phyloP scores from a whole-genome alignment of 2,797 vertebrate species.

The Etheostoma nigrum region DNA sequence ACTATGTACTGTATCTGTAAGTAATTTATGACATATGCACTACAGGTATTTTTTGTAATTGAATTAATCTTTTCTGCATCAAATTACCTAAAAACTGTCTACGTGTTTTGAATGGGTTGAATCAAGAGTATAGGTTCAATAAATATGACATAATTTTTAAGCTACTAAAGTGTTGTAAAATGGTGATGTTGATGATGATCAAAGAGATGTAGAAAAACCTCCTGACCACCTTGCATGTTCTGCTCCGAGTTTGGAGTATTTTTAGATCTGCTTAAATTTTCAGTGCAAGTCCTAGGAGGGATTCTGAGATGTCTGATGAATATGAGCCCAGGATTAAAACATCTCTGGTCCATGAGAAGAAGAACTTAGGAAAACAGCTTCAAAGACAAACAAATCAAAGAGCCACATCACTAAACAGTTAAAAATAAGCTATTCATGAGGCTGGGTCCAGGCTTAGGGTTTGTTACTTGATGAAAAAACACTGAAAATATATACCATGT shows the following conservation, averaged over 20 bases:
- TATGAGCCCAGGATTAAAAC: constrained; percentile 59
- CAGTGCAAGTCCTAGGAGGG: constrained; percentile 32
- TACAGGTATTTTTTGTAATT: neutral
- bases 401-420: constrained; percentile 41
- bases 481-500: constrained; percentile 17
- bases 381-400: constrained; percentile 60
- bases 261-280: constrained; percentile 49
- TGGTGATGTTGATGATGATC: constrained; percentile 1
- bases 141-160: neutral
- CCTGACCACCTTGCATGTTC: constrained; percentile 14
- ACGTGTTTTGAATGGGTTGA: neutral
- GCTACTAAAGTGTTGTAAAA: neutral
- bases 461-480: constrained; percentile 31
- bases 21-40: neutral
- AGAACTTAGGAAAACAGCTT: constrained; percentile 57
- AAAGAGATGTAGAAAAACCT: constrained; percentile 36
- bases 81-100: neutral
- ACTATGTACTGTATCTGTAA: neutral
- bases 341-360: constrained; percentile 45
- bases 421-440: constrained; percentile 45
- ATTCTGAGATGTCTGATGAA: constrained; percentile 52
- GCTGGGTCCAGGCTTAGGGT: constrained; percentile 16
- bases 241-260: constrained; percentile 37
- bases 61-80: neutral
- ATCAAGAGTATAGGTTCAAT: neutral